Conservation (phyloP, 2,888 invertebrate genomes). For the Nephrotoma flavescens region DNA sequence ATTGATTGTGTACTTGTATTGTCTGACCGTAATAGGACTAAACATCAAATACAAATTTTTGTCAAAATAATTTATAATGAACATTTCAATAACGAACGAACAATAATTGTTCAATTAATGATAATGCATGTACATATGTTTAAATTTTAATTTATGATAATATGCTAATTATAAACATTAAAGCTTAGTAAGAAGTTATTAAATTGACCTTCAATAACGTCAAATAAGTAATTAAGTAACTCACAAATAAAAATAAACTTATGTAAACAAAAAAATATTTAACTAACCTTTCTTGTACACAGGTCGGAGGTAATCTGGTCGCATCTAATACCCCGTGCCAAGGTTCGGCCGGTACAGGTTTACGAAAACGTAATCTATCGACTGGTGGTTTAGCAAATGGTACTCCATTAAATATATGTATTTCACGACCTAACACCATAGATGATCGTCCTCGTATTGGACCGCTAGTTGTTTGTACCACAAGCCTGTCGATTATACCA, state of each 20-base stretch:
- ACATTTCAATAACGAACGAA: too few relatives aligned
- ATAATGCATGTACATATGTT: too few relatives aligned
- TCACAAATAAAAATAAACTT: too few relatives aligned
- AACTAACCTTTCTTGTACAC: constrained; percentile 59
- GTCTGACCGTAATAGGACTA: too few relatives aligned
- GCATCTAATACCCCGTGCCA: constrained; percentile 80
- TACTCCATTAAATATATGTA: constrained; percentile 77
- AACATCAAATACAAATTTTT: too few relatives aligned
- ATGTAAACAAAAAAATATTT: background rate
- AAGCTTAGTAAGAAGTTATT: background rate
- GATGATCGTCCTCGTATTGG: constrained; percentile 66
- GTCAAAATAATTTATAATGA: too few relatives aligned
- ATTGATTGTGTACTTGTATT: too few relatives aligned
- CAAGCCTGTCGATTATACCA: constrained; percentile 48
- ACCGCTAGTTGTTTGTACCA: constrained; percentile 72
- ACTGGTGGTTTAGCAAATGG: constrained; percentile 85
- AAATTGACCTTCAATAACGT: background rate
- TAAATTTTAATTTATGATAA: too few relatives aligned
- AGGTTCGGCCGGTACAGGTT: constrained; percentile 71
- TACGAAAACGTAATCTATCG: constrained; percentile 69
- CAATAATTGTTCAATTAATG: too few relatives aligned
- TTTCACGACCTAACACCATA: constrained; percentile 68
- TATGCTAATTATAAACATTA: background rate
- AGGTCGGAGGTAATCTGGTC: constrained; percentile 67
- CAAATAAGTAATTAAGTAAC: background rate